Evolutionary conservation across 2,797 vertebrate genomes (phyloP).

Genomic region (Notolabrus celidotus): DNA sequence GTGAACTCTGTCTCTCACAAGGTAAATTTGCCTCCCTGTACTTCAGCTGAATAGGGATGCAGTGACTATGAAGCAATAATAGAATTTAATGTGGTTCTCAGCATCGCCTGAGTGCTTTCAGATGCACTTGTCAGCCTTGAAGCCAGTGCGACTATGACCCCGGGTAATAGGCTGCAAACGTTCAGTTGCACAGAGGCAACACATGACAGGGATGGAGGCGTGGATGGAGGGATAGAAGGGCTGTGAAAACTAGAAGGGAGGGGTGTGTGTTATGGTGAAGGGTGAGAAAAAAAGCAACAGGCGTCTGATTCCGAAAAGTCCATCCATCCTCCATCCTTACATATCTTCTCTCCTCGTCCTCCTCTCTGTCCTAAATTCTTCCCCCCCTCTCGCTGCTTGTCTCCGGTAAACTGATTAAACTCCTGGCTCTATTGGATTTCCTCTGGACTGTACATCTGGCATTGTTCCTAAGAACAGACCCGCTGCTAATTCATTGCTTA

Average conservation of each 20-base stretch:
- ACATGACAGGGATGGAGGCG: constrained; percentile 34
- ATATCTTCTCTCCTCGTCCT: constrained; percentile 49
- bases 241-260: constrained; percentile 19
- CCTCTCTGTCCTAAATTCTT: constrained; percentile 40
- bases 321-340: constrained; percentile 29
- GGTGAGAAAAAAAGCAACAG: constrained; percentile 61
- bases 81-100: constrained; percentile 84
- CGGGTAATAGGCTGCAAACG: constrained; percentile 78
- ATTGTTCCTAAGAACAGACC: constrained; percentile 72
- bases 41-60: constrained; percentile 74
- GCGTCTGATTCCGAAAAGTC: constrained; percentile 32
- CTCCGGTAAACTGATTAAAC: constrained; percentile 79
- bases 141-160: constrained; percentile 83
- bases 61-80: constrained; percentile 81
- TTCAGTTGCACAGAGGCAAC: constrained; percentile 56
- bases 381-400: constrained; percentile 53
- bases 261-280: constrained; percentile 2
- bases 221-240: constrained; percentile 29
- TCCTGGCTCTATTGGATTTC: constrained; percentile 79
- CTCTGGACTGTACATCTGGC: constrained; percentile 80
- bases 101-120: constrained; percentile 82
- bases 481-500: constrained; percentile 80
- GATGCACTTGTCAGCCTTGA: constrained; percentile 84
- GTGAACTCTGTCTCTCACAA: constrained; percentile 80
- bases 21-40: constrained; percentile 76